phyloP scores from a whole-genome alignment of 1,140 invertebrate genomes.

The Drosophila eugracilis region DNA sequence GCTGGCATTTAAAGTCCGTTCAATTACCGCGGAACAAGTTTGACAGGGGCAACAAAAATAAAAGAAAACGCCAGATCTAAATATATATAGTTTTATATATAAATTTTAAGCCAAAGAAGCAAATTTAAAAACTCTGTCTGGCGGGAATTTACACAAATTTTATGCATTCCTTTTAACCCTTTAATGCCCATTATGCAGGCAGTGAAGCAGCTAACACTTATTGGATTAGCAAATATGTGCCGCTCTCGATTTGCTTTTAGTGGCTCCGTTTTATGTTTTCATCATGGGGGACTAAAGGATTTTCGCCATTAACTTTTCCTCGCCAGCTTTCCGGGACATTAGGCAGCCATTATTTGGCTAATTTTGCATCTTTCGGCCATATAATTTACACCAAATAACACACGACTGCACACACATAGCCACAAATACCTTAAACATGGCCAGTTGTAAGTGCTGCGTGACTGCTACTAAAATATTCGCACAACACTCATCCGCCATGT shows the following conservation, averaged over 20 bases:
- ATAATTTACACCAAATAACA: conserved; percentile 82
- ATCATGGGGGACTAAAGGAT: conserved; percentile 60
- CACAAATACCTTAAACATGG: conserved; percentile 11
- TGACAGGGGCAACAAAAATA: conserved; percentile 29
- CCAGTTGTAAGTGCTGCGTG: conserved; percentile 49
- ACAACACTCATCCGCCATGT: conserved; percentile 67
- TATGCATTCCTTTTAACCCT: conserved; percentile 23
- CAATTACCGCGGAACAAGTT: conserved; percentile 46
- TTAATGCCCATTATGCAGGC: conserved; percentile 16
- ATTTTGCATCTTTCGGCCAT: conserved; percentile 80
- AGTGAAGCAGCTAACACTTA: conserved; percentile 52
- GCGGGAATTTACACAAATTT: conserved; percentile 18
- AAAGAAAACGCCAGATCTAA: neutral
- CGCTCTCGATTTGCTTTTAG: conserved; percentile 48
- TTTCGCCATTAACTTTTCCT: conserved; percentile 67
- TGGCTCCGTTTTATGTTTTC: conserved; percentile 67
- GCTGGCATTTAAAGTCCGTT: conserved; percentile 46
- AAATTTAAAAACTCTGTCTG: conserved; percentile 1
- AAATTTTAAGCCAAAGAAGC: neutral
- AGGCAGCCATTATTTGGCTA: conserved; percentile 79
- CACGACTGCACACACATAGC: conserved; percentile 66
- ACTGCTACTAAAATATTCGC: conserved; percentile 57
- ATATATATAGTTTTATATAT: too few relatives aligned
- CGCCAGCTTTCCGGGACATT: conserved; percentile 69
- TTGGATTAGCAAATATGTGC: conserved; percentile 65